A percentile compares a stretch with the other conserved stretches of the same genome.
Conservation (phyloP, 2,797 vertebrate genomes). For the Pangasius krempfi region DNA sequence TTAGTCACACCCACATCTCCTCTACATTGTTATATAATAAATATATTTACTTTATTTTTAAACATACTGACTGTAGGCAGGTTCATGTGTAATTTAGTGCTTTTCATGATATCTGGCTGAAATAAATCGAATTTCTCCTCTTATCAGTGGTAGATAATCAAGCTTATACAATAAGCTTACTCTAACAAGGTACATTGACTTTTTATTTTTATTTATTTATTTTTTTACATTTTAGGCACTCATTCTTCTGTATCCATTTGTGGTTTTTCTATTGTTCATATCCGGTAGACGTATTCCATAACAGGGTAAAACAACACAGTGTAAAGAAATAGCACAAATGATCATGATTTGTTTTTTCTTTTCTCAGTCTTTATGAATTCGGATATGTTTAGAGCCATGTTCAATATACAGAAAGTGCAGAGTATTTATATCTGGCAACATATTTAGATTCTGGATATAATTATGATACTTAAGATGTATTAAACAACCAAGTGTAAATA, state of each 20-base stretch:
- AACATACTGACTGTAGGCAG: background rate
- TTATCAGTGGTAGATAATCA: background rate
- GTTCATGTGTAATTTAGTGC: background rate
- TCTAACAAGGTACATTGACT: background rate
- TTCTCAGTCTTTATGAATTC: too few relatives aligned
- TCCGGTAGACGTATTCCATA: background rate
- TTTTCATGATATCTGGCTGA: background rate
- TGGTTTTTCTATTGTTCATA: background rate
- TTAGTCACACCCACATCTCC: background rate
- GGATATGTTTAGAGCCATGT: too few relatives aligned
- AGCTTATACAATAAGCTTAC: background rate
- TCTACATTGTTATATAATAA: background rate
- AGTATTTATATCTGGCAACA: background rate
- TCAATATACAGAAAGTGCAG: background rate
- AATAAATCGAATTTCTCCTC: background rate
- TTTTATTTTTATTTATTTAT: too few relatives aligned
- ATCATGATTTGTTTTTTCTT: too few relatives aligned
- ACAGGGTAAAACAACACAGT: background rate
- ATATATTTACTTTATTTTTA: background rate
- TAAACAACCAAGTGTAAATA: background rate
- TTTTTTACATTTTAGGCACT: background rate
- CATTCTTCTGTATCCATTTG: background rate
- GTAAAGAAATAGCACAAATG: background rate
- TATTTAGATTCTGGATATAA: background rate
- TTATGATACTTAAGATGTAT: background rate